Evolutionary conservation across 2,888 invertebrate species (phyloP), one percentile per base, ranked within the genome.

Genomic region (Caenorhabditis sp.): DNA sequence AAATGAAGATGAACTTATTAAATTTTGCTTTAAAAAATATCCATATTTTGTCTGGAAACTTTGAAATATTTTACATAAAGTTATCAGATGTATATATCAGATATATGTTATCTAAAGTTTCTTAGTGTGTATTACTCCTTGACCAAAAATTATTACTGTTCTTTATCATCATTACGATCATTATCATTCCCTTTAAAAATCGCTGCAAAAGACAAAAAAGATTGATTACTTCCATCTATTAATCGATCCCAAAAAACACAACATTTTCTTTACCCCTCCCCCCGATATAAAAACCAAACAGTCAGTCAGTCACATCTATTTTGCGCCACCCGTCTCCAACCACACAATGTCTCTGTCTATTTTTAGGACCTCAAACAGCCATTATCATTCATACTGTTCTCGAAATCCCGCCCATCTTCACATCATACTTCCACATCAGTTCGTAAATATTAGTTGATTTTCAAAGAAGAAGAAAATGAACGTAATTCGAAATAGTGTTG

Each of bases 381-480:
- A 27, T 62, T 62, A 60, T 52, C 17, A 17, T 14, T n/a, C 25
- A 54, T 20, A 14, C 20, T 38, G 38, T 21, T 38, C 4, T 38
- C 61, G 43, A 27, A 49, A 26, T 36, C 23, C 69, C 64, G 57
- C 68, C 68, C 25, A 56, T 38, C 25, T 31, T 50, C 25, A 36
- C 38, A 59, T 31, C 31, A 31, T 31, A 31, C 31, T 31, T 31
- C 31, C 31, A 31, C 31, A 31, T 31, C 31, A 31, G 31, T 31
- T 31, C 31, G 31, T 10, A 31, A n/a, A n/a, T n/a, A n/a, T n/a
- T 31, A 7, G 36, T n/a, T 26, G 36, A 59, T 49, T 70, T 70
- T 70, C 62, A 65, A 66, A 70, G 65, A 62, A 58, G 65, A 65
- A 53, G 21, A 69, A 53, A 59, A 62, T 62, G 31, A 65, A 54